Evolutionary conservation across 2,797 vertebrate species (phyloP), one percentile per base, ranked within the genome.

Genomic region (Eospalax fontanierii): DNA sequence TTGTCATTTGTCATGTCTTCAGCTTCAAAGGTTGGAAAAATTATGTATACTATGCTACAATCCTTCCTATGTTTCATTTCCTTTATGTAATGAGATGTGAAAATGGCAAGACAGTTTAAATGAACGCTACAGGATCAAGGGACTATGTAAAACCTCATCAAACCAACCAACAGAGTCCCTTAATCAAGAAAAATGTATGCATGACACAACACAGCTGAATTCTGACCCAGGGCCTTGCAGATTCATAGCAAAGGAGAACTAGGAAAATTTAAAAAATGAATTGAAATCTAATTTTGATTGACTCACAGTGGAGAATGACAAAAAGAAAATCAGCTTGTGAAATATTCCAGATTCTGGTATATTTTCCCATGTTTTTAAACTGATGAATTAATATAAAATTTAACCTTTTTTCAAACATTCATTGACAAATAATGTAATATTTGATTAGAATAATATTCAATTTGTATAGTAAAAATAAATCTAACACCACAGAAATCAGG

Each of bases 171-270:
- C 33, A 40, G 89, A 90, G 71, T 75, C 40, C 95, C 83, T 75
- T 95, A 97, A 91, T 95, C 94, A 96, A 94, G 54, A 93, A 26
- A 54, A 96, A 81, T 95, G 26, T 70, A 54, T 63, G 68, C 14
- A 14, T 90, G 86, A 50, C 91, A 88, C 18, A 70, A 22, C n/a
- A 73, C 33, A 59, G 50, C 46, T 70, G 63, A 94, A 83, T 65
- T 75, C 19, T 28, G 16, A 89, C 38, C 21, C 16, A 21, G 28
- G 14, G 4, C 3, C 78, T 78, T 63, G 65, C 63, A 95, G 86
- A 61, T 73, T 73, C 40, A 24, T 0, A 82, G 35, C 54, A 86
- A 79, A 1, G 2, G 22, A 92, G 30, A 95, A 76, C 59, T 15
- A 54, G n/a, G 26, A 59, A 89, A 50, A 82, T 85, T 91, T 75